Evolutionary conservation across 2,888 invertebrate species (phyloP).

Genomic region (Sinotaia quadrata): DNA sequence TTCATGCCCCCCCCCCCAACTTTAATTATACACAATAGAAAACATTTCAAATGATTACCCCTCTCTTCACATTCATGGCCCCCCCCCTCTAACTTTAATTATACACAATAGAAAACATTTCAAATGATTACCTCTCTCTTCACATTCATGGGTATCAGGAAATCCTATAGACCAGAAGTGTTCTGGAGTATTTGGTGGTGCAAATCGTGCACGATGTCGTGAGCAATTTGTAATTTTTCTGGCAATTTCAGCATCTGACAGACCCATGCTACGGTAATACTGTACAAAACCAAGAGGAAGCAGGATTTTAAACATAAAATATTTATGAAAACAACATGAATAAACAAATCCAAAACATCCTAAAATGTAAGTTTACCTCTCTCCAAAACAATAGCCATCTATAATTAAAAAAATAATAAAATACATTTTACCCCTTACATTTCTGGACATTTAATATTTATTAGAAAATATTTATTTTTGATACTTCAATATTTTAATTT

Average conservation of each 20-base stretch:
- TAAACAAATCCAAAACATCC: too few species aligned
- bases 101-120: too few species aligned
- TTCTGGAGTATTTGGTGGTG: constrained; percentile 67
- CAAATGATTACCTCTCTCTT: constrained; percentile 53
- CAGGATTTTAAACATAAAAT: too few species aligned
- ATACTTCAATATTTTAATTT: too few species aligned
- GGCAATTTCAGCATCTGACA: constrained; percentile 58
- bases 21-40: too few species aligned
- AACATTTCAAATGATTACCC: too few species aligned
- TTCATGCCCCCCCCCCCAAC: too few species aligned
- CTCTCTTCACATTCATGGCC: too few species aligned
- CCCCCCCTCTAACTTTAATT: too few species aligned
- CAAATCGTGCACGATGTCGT: constrained; percentile 64
- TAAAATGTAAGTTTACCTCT: too few species aligned
- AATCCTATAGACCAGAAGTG: constrained; percentile 72
- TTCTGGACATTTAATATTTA: not conserved
- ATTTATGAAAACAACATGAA: too few species aligned
- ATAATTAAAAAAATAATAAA: not conserved
- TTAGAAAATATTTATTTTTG: not conserved
- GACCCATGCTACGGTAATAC: constrained; percentile 63
- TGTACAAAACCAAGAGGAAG: constrained; percentile 42
- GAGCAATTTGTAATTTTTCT: constrained; percentile 65
- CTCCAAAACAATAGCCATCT: too few species aligned
- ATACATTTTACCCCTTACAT: not conserved
- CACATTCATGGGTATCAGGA: constrained; percentile 68